Percentiles rank a stretch among this genome's conserved stretches.
Evolutionary conservation across 2,113 vertebrate species (phyloP).

Genomic region (Pampusana beccarii): DNA sequence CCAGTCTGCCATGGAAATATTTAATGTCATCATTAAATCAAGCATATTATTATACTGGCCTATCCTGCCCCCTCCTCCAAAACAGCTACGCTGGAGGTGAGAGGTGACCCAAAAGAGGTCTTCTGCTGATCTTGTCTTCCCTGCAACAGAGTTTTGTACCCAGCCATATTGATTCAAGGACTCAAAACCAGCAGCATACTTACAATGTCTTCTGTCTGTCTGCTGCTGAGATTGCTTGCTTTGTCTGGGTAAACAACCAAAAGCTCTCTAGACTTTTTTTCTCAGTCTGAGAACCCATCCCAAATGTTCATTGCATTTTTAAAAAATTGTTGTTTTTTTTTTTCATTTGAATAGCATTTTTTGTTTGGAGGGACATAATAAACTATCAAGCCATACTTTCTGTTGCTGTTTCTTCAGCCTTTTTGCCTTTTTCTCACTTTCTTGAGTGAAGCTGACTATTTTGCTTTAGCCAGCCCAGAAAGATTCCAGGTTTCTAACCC

Average conservation of each 20-base stretch:
- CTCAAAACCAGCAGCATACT: background rate
- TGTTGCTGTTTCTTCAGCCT: background rate
- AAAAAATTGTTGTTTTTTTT: background rate
- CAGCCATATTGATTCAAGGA: background rate
- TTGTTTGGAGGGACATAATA: background rate
- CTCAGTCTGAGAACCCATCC: background rate
- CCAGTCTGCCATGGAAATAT: background rate
- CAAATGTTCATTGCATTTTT: background rate
- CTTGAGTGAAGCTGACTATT: background rate
- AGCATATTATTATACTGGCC: background rate
- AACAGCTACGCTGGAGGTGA: background rate
- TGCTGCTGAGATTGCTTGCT: background rate
- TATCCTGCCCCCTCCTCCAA: rapidly evolving
- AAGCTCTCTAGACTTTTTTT: background rate
- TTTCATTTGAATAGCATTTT: background rate
- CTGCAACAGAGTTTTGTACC: background rate
- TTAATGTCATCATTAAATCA: background rate
- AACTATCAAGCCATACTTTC: background rate
- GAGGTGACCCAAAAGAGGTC: background rate
- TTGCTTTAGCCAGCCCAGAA: background rate
- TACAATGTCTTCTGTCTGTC: background rate
- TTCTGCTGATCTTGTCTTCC: background rate
- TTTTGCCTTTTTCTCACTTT: background rate
- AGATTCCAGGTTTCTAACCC: background rate
- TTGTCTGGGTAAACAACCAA: background rate